Evolutionary conservation across 2,113 vertebrate genomes (phyloP), one percentile per base, ranked within the genome.

Genomic region (Falco punctatus): DNA sequence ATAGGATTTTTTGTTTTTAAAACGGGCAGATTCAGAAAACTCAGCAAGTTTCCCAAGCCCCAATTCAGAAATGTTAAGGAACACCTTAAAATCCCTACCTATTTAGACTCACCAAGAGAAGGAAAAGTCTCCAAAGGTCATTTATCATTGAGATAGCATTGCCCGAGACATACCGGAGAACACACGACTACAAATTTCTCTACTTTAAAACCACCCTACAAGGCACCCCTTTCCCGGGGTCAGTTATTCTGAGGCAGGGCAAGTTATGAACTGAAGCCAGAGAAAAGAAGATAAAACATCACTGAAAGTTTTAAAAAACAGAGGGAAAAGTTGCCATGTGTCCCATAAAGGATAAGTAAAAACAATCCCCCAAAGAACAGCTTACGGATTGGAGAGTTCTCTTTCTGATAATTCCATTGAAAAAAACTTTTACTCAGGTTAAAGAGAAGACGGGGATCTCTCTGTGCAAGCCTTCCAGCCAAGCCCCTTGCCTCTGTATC

Each of bases 61-160:
- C 74, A 70, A 2, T 83, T 92, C 74, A 95, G 93, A 97, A 97
- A 94, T 91, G 86, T 91, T 51, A 95, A 94, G 94, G 94, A 90
- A 96, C 59, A 71, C 58, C 58, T 93, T 92, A 90, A 86, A 95
- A 92, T 73, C 84, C 95, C 88, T 59, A 89, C 74, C 83, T 94
- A 59, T 72, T 89, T 65, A 82, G 92, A 97, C 74, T 94, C 81
- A 49, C 55, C 81, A 85, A 82, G 85, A 96, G 78, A 94, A 94
- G 91, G 59, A 81, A 38, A 89, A 82, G 71, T 94, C 94, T 88
- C 92, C 91, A 74, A 66, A 82, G 64, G 78, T 72, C 16, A 3
- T 87, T 84, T 87, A 91, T 72, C 83, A 58, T 17, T 26, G 22
- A 81, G 44, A 84, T 66, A 87, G 89, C 61, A 79, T 94, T 62